A percentile compares a stretch with the other conserved stretches of the same genome.
Evolutionary conservation across 2,113 vertebrate species (phyloP).

Genomic region (Electrona antarctica): DNA sequence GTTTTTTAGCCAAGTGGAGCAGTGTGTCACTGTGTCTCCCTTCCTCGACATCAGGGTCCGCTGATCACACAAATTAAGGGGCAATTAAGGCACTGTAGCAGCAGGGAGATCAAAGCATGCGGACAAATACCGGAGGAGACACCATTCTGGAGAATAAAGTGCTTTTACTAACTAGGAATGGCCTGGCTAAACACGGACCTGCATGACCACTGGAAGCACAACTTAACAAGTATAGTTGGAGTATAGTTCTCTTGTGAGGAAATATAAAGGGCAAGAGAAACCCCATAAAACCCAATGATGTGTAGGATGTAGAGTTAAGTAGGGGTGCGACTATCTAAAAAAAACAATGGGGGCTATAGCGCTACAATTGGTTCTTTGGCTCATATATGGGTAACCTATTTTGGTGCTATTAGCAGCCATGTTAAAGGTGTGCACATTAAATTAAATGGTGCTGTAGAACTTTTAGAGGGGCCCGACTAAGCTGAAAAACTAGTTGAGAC

Average conservation of each 20-base stretch:
- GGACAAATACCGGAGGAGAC: constrained; percentile 38
- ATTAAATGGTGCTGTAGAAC: too few relatives aligned
- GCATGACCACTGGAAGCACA: constrained; percentile 48
- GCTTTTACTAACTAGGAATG: constrained; percentile 47
- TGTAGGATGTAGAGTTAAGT: too few relatives aligned
- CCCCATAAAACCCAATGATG: too few relatives aligned
- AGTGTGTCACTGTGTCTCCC: constrained; percentile 53
- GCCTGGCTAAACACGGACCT: constrained; percentile 46
- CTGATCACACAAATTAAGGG: constrained; percentile 76
- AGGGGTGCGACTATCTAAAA: neutral
- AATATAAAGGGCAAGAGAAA: too few relatives aligned
- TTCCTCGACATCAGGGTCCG: constrained; percentile 66
- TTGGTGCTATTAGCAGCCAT: too few relatives aligned
- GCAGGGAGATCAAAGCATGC: constrained; percentile 67
- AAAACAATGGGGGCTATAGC: too few relatives aligned
- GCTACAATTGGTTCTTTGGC: too few relatives aligned
- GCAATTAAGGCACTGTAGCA: constrained; percentile 72
- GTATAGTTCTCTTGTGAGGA: too few relatives aligned
- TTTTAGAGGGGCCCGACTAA: too few relatives aligned
- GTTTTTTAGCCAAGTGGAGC: constrained; percentile 65
- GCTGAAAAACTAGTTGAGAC: too few relatives aligned
- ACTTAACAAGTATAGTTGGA: constrained; percentile 14
- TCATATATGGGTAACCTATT: too few relatives aligned
- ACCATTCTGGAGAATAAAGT: constrained; percentile 46
- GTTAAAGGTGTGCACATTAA: too few relatives aligned